phyloP scores from a whole-genome alignment of 2,888 invertebrate species.

The Stenichneumon culpator region DNA sequence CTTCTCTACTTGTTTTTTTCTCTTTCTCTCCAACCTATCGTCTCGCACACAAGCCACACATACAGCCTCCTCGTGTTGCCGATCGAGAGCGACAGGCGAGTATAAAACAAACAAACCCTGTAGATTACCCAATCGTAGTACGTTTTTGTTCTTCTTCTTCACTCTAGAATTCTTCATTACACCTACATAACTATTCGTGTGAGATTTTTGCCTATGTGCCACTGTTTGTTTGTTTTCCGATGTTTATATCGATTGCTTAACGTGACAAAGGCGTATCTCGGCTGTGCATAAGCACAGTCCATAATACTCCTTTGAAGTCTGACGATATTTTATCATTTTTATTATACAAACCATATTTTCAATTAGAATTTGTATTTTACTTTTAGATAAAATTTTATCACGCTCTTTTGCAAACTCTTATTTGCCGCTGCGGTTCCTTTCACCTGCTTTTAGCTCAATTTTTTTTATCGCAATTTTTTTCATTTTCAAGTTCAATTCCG shows the following conservation, averaged over 20 bases:
- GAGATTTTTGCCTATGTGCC: slow-evolving; percentile 15
- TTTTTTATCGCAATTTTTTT: background rate
- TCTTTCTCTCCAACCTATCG: slow-evolving; percentile 73
- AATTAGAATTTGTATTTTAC: background rate
- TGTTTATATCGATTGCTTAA: slow-evolving; percentile 5
- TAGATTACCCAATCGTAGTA: slow-evolving; percentile 59
- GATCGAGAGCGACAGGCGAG: slow-evolving; percentile 83
- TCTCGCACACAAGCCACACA: slow-evolving; percentile 76
- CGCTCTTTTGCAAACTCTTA: background rate
- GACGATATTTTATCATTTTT: slow-evolving; percentile 3
- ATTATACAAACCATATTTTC: slow-evolving; percentile 5
- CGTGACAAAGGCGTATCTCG: background rate
- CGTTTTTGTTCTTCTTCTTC: slow-evolving; percentile 44
- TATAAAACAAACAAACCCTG: slow-evolving; percentile 77
- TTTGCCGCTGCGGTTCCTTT: background rate
- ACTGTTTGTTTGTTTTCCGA: slow-evolving; percentile 22
- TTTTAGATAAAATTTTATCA: background rate
- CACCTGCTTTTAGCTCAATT: background rate
- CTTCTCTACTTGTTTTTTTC: slow-evolving; percentile 74
- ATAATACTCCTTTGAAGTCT: background rate
- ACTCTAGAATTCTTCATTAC: background rate
- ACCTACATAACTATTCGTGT: background rate
- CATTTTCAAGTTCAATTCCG: background rate
- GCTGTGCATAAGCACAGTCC: background rate
- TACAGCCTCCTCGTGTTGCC: slow-evolving; percentile 83